Percentiles rank a stretch among this genome's conserved stretches.
These are phyloP conservation scores for Diplosoma virens DNA, from an alignment of 23 tunicate species.

Conservation along the genomic window DNA sequence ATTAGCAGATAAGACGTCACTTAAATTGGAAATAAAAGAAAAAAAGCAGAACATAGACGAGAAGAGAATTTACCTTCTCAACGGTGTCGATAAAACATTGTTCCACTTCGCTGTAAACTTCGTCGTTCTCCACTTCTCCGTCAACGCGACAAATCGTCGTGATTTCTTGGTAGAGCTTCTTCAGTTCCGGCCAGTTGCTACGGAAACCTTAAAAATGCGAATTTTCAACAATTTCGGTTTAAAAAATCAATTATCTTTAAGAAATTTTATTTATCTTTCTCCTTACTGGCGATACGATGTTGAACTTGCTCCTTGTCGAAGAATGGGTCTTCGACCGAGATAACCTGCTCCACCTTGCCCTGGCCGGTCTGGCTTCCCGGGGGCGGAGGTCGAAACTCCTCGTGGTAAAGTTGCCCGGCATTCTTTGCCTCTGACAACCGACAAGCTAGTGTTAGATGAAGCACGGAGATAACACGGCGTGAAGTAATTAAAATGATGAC, in stretches of 20 bases:
- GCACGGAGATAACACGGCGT: no score
- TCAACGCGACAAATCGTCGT: constrained; percentile 60
- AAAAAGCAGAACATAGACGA: neutral
- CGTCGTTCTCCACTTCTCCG: constrained; percentile 42
- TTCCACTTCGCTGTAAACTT: constrained; percentile 53
- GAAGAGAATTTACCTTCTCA: constrained; percentile 28
- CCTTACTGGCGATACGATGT: constrained; percentile 53
- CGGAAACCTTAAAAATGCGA: constrained; percentile 43
- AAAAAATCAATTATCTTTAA: neutral
- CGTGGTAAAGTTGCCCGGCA: constrained; percentile 48
- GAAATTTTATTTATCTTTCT: neutral
- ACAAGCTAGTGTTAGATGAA: no score
- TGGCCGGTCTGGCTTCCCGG: constrained; percentile 75
- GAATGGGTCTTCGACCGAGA: constrained; percentile 49
- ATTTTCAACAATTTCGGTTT: neutral
- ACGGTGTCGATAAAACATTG: constrained; percentile 33
- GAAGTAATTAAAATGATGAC: no score
- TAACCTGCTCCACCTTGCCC: constrained; percentile 61
- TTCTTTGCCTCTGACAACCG: constrained; percentile 24
- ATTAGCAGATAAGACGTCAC: neutral
- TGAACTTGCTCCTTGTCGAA: constrained; percentile 91
- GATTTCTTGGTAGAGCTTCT: constrained; percentile 51
- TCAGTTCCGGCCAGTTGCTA: constrained; percentile 60
- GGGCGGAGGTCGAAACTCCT: constrained; percentile 78
- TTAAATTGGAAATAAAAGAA: no score